These are phyloP conservation scores for Magallana ariakensis DNA, from an alignment of 1,140 invertebrate species.

Conservation along the genomic window DNA sequence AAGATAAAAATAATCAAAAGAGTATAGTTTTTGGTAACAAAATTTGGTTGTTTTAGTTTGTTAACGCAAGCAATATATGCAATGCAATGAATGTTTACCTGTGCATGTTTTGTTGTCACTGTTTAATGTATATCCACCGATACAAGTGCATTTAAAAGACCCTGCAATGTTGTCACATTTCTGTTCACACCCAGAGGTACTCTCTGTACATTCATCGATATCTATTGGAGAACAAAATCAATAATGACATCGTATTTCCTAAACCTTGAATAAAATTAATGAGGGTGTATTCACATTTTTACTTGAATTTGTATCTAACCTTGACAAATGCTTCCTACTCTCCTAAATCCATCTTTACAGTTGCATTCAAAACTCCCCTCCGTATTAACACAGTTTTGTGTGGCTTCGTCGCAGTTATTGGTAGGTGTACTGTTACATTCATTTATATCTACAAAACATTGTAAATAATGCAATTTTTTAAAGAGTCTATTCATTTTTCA, in stretches of 20 bases:
- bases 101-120: constrained; percentile 35
- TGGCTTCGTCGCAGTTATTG: constrained; percentile 54
- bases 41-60: too few species aligned
- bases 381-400: constrained; percentile 68
- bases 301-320: neutral
- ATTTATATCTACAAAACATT: constrained; percentile 56
- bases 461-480: too few species aligned
- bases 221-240: neutral
- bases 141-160: constrained; percentile 31
- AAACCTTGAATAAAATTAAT: too few species aligned
- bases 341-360: constrained; percentile 65
- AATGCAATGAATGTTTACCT: constrained; percentile 9
- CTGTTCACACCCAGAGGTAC: constrained; percentile 11
- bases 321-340: constrained; percentile 35
- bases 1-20: too few species aligned
- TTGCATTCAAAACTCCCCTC: constrained; percentile 65
- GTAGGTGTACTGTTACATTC: constrained; percentile 60
- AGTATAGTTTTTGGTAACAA: too few species aligned
- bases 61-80: too few species aligned
- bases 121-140: constrained; percentile 25
- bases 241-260: too few species aligned
- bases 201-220: constrained; percentile 15
- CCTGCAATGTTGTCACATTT: constrained; percentile 25
- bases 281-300: too few species aligned
- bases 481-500: too few species aligned